Evolutionary conservation across 2,888 invertebrate genomes (phyloP).

Genomic region (Teinopalpus imperialis): DNA sequence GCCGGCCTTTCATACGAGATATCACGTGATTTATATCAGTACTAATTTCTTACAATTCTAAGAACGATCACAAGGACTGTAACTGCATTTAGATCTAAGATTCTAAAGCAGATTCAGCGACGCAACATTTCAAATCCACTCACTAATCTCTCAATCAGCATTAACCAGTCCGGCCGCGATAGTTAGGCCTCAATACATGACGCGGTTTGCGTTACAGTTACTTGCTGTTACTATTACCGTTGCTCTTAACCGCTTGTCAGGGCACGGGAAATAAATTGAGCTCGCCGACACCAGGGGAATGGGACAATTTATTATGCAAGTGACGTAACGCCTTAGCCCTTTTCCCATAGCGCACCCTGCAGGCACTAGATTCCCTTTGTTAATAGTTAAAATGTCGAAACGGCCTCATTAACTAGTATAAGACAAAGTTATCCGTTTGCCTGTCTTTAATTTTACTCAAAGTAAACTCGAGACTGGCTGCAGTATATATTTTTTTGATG

Average conservation of each 20-base stretch:
- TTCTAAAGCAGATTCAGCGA: neutral
- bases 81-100: neutral
- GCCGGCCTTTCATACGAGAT: no score
- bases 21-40: no score
- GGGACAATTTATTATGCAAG: constrained; percentile 1
- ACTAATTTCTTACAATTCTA: no score
- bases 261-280: constrained; percentile 10
- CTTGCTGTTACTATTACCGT: constrained; percentile 12
- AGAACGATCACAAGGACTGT: neutral
- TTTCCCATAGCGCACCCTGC: no score
- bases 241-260: constrained; percentile 15
- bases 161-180: constrained; percentile 6
- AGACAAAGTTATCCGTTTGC: no score
- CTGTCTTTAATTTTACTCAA: no score
- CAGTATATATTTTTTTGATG: no score
- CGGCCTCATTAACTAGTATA: no score
- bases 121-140: neutral
- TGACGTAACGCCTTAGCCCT: neutral
- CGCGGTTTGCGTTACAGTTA: constrained; percentile 15
- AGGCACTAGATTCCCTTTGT: no score
- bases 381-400: no score
- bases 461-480: no score
- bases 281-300: neutral
- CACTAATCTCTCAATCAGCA: constrained; percentile 18
- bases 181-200: constrained; percentile 25